Conservation (phyloP, 2,797 vertebrate genomes). For the Benthosema pterotum region DNA sequence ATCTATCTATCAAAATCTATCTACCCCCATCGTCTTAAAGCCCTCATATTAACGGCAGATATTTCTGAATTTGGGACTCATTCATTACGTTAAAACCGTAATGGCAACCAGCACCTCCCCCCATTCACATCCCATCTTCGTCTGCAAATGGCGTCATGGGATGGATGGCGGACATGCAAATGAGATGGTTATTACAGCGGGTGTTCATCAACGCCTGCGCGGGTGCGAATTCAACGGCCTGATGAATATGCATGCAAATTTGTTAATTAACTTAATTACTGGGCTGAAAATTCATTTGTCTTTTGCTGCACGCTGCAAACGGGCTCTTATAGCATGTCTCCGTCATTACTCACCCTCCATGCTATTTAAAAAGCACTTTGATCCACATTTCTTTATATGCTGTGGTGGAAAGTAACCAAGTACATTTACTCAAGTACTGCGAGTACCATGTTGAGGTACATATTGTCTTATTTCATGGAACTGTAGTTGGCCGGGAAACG, state of each 20-base stretch:
- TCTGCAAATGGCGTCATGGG: slow-evolving; percentile 84
- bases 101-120: slow-evolving; percentile 33
- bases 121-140: slow-evolving; percentile 43
- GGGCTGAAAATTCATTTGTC: slow-evolving; percentile 96
- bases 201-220: slow-evolving; percentile 92
- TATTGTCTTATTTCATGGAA: too few species aligned
- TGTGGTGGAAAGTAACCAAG: too few species aligned
- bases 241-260: slow-evolving; percentile 98
- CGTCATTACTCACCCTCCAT: slow-evolving; percentile 91
- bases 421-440: too few species aligned
- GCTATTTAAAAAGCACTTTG: slow-evolving; percentile 90
- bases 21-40: too few species aligned
- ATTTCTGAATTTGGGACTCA: background rate
- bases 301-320: slow-evolving; percentile 92
- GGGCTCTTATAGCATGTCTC: slow-evolving; percentile 91
- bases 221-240: slow-evolving; percentile 95
- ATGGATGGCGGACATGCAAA: slow-evolving; percentile 92
- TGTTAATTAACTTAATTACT: slow-evolving; percentile 99
- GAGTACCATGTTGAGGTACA: too few species aligned
- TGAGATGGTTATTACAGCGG: slow-evolving; percentile 95
- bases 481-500: too few species aligned
- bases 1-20: too few species aligned
- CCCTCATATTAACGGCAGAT: background rate
- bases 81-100: background rate
- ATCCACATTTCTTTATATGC: slow-evolving; percentile 77